Evolutionary conservation across 1,140 invertebrate species (phyloP), one percentile per base, ranked within the genome.

Genomic region (Polyergus mexicanus): DNA sequence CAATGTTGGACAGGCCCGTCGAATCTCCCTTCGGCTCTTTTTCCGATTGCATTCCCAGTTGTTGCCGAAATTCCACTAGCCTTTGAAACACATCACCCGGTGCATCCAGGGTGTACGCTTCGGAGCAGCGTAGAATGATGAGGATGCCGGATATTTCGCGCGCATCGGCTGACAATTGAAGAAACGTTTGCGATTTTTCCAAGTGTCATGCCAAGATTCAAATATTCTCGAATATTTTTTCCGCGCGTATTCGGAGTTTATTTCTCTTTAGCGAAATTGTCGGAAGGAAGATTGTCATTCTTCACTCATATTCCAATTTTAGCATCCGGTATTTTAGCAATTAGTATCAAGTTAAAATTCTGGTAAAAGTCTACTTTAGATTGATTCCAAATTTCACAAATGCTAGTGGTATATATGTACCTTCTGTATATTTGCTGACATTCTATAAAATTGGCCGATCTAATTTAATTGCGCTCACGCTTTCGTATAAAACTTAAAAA

Each of bases 1-100:
- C 54, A 85, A 87, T 80, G 69, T 74, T 69, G 58, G 47, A 60
- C 16, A 56, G 28, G n/a, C 25, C 11, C 38, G 72, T 19, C 41
- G 65, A 78, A 60, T 68, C 44, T 16, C 28, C 25, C 10, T 54
- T 10, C 32, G n/a, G 8, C 65, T 54, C 60, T 41, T 72, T 54
- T 81, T 74, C 68, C 19, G 56, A 0, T 22, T 54, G 38, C n/a
- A 7, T 38, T 4, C 25, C 11, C 28, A 69, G 22, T 19, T 32
- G 3, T 35, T n/a, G 38, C 35, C 8, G 4, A 19, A 35, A 35
- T 38, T n/a, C n/a, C 25, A 11, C 5, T 3, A 6, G 68, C 2
- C 19, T 16, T 28, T 13, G 13, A 8, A 16, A 32, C 19, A 10
- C 28, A 6, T 54, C 25, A 44, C 10, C 41, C 54, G 7, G 65